Base-by-base conservation (phyloP, 1,140 invertebrate species). In the Pseudomyrmex flavicornis region DNA sequence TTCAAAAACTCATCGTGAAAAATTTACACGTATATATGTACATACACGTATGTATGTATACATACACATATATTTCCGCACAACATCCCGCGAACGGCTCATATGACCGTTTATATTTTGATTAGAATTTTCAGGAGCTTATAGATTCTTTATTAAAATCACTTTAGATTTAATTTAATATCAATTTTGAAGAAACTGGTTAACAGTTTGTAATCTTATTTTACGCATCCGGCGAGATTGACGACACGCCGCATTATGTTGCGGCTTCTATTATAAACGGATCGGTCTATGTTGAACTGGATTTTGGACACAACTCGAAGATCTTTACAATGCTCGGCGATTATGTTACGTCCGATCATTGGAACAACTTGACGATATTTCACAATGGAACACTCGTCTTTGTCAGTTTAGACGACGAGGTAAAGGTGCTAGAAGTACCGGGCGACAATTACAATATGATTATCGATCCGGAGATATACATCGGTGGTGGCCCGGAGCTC, bases 391-490 rank as follows among this genome's bases (percentile, higher is more conserved):
- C 96, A 80, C 95, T 95, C 1, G 95, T 99, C 0, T 95, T 95
- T 82, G 95, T 99, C 0, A 96, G 96, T 80, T 93, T 99, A 9
- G 97, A 98, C 92, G 95, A 96, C 4, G 96, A 97, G 80, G 95
- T 94, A 2, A 95, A 96, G 86, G 93, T 95, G 0, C 95, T 97
- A 62, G 95, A 97, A 88, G 95, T 98, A 46, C 96, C 96, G 0
- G 96, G 97, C 3, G 95, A 95, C 17, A 96, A 96, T 86, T 96
- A 96, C 85, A 96, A 98, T 91, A 95, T 99, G 77, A 97, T 98
- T 84, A 98, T 99, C 62, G 98, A 99, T 95, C 98, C 98, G 5
- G 97, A 98, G 92, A 97, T 98, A 85, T 98, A 98, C 90, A 97
- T 99, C 84, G 98, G 98, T 13, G 97, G 97, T 54, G 97, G 97